Conservation (phyloP, 2,797 vertebrate genomes). For the Cryptoblepharus egeriae region DNA sequence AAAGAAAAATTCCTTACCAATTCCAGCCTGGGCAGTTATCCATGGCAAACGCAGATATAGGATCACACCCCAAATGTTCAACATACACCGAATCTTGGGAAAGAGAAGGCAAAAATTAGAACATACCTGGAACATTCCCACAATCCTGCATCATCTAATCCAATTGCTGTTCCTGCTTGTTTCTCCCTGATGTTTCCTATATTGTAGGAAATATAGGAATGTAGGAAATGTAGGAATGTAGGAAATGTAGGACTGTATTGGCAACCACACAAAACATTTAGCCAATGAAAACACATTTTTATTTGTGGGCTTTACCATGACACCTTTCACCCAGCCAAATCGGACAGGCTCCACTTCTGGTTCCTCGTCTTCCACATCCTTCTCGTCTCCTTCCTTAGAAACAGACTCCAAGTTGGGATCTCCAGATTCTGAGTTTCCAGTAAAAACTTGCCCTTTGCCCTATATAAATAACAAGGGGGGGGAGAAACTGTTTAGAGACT, state of each 20-base stretch:
- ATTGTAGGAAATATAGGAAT: no score
- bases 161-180: no score
- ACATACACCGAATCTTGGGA: conserved; percentile 79
- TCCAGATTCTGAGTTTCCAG: conserved; percentile 18
- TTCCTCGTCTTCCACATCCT: conserved; percentile 4
- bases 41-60: conserved; percentile 78
- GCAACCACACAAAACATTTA: no score
- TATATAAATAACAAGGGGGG: neutral
- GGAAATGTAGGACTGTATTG: no score
- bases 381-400: conserved; percentile 29
- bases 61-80: conserved; percentile 82
- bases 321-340: conserved; percentile 79
- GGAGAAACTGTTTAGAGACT: no score
- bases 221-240: no score
- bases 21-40: conserved; percentile 81
- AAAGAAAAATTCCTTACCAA: conserved; percentile 60
- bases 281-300: neutral
- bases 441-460: conserved; percentile 29
- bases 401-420: neutral
- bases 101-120: neutral
- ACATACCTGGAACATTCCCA: neutral
- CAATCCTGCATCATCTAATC: neutral
- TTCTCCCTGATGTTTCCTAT: neutral
- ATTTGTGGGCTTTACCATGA: conserved; percentile 72
- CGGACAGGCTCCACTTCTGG: conserved; percentile 54